A percentile compares a stretch with the other conserved stretches of the same genome.
Conservation (phyloP, 2,113 vertebrate genomes). For the Engraulis encrasicolus region DNA sequence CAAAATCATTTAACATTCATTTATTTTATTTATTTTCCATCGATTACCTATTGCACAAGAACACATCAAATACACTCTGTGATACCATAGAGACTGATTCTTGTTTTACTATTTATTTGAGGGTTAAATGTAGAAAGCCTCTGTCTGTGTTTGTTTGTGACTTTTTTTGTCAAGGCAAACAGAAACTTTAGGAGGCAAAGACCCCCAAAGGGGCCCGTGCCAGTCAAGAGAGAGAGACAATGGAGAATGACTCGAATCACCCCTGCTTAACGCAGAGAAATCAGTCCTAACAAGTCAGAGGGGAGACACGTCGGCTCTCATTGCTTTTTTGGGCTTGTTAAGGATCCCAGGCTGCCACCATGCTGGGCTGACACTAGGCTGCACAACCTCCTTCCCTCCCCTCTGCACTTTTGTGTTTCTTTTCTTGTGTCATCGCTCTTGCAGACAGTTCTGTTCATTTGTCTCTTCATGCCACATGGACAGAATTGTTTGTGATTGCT, state of each 20-base stretch:
- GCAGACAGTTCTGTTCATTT: slow-evolving; percentile 23
- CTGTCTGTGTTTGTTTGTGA: neutral
- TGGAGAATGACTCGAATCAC: slow-evolving; percentile 72
- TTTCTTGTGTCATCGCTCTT: slow-evolving; percentile 3
- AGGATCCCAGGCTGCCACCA: slow-evolving; percentile 51
- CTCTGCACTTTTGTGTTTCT: slow-evolving; percentile 6
- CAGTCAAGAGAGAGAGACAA: slow-evolving; percentile 67
- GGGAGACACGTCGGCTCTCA: slow-evolving; percentile 65
- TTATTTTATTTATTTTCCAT: neutral
- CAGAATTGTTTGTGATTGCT: neutral
- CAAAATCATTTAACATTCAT: too few relatives aligned
- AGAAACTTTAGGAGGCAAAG: slow-evolving; percentile 60
- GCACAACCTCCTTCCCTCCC: neutral
- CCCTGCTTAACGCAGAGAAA: slow-evolving; percentile 67
- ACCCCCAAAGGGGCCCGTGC: slow-evolving; percentile 64
- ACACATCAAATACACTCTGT: neutral
- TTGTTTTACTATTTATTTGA: neutral
- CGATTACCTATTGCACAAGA: neutral
- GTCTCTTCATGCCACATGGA: neutral
- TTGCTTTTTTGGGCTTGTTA: slow-evolving; percentile 73
- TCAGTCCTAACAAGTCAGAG: slow-evolving; percentile 74
- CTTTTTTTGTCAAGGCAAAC: slow-evolving; percentile 1
- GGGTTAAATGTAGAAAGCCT: neutral
- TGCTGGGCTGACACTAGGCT: slow-evolving; percentile 17
- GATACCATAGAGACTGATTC: neutral